Evolutionary conservation across 2,888 invertebrate genomes (phyloP).

Genomic region (Folsomia manolachei): DNA sequence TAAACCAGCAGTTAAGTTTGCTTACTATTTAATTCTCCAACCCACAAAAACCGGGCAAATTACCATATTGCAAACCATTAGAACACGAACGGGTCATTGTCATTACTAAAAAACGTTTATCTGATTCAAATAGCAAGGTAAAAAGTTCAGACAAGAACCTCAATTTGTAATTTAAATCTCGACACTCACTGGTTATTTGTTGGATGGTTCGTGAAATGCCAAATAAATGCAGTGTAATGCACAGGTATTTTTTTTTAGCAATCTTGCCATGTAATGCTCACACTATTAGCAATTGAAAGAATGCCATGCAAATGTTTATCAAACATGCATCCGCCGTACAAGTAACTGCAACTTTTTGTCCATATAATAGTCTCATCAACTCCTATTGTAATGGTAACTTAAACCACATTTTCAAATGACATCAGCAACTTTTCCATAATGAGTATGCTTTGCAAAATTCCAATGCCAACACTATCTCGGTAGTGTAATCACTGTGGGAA

Average conservation of each 20-base stretch:
- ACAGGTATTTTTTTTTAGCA: neutral
- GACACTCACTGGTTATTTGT: neutral
- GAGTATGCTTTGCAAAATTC: neutral
- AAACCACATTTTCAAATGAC: neutral
- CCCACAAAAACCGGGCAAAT: too few species aligned
- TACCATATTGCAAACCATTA: too few species aligned
- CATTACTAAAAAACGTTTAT: neutral
- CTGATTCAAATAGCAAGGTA: neutral
- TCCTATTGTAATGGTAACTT: neutral
- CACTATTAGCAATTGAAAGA: neutral
- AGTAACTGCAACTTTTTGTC: too few species aligned
- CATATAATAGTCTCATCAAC: neutral
- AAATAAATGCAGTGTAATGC: neutral
- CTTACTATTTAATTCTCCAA: too few species aligned
- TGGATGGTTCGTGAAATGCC: neutral
- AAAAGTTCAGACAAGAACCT: too few species aligned
- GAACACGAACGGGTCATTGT: conserved; percentile 11
- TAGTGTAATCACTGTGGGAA: conserved; percentile 1
- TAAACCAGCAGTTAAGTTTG: too few species aligned
- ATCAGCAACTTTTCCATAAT: conserved; percentile 9
- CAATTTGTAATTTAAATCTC: neutral
- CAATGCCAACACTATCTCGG: neutral
- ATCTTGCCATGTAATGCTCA: neutral
- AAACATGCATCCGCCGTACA: too few species aligned
- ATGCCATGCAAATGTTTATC: conserved; percentile 6